Evolutionary conservation across 2,888 invertebrate genomes (phyloP).

Genomic region (Junonia oenone): DNA sequence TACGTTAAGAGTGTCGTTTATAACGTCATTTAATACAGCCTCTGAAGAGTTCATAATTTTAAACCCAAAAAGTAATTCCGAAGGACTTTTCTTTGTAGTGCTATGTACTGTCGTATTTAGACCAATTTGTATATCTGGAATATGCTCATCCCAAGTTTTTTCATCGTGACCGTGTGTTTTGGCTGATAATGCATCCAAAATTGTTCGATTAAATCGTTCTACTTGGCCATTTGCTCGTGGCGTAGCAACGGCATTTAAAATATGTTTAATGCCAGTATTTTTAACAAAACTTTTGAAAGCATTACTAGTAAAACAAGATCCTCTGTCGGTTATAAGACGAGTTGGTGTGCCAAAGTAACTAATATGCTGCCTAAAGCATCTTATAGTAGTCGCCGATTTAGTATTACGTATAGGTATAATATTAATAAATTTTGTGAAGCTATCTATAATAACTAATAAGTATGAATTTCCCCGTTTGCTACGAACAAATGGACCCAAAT

Average conservation of each 20-base stretch:
- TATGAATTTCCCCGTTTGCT: constrained; percentile 8
- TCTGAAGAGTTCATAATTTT: neutral
- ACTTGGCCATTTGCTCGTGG: no score
- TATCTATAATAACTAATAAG: constrained; percentile 27
- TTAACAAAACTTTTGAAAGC: no score
- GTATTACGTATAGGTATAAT: constrained; percentile 27
- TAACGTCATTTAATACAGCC: neutral
- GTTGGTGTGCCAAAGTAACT: constrained; percentile 25
- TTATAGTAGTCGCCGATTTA: constrained; percentile 14
- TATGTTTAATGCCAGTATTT: no score
- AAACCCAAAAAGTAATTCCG: neutral
- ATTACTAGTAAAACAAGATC: constrained; percentile 25
- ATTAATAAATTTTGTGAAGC: constrained; percentile 28
- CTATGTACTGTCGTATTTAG: constrained; percentile 15
- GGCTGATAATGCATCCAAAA: no score
- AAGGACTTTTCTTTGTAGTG: neutral
- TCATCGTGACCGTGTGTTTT: no score
- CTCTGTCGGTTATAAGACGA: constrained; percentile 26
- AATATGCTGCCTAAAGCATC: constrained; percentile 13
- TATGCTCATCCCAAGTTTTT: no score
- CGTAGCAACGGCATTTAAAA: no score
- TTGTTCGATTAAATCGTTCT: no score
- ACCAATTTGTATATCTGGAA: constrained; percentile 24
- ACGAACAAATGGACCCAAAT: constrained; percentile 27
- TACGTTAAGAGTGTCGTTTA: neutral